phyloP scores from a whole-genome alignment of 2,113 vertebrate species.

The Actenoides lindsayi region DNA sequence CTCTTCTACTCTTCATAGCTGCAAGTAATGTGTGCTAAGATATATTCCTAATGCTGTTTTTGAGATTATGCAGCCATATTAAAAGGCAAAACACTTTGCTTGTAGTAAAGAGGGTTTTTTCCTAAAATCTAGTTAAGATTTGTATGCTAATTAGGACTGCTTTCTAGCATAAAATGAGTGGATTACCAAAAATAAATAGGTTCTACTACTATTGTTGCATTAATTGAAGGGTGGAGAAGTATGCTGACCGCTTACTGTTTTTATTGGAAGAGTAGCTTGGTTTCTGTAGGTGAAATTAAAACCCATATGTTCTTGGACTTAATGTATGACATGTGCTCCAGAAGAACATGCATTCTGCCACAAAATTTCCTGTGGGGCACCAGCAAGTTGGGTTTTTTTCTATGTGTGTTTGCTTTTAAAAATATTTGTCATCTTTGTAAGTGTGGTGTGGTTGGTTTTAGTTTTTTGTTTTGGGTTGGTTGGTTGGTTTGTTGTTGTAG shows the following conservation, averaged over 20 bases:
- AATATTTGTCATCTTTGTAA: not conserved
- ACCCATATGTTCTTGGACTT: not conserved
- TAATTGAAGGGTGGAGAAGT: not conserved
- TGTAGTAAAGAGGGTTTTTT: not conserved
- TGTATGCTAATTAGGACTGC: not conserved
- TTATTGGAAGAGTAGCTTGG: not conserved
- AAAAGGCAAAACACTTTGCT: not conserved
- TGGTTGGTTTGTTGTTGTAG: not conserved
- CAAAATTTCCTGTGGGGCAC: not conserved
- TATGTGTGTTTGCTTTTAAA: not conserved
- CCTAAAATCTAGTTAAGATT: not conserved
- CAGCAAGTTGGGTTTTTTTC: not conserved
- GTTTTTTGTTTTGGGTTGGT: not conserved
- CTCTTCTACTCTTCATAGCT: not conserved
- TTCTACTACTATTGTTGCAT: not conserved
- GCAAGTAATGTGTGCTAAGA: not conserved
- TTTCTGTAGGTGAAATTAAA: not conserved
- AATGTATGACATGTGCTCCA: rapidly evolving
- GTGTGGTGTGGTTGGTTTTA: not conserved
- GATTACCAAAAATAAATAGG: not conserved
- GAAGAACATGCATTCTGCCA: not conserved
- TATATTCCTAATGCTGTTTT: not conserved
- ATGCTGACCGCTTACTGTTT: not conserved
- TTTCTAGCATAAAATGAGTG: not conserved
- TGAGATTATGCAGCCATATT: not conserved